Evolutionary conservation across 2,797 vertebrate species (phyloP).

Genomic region (Hemitrygon akajei): DNA sequence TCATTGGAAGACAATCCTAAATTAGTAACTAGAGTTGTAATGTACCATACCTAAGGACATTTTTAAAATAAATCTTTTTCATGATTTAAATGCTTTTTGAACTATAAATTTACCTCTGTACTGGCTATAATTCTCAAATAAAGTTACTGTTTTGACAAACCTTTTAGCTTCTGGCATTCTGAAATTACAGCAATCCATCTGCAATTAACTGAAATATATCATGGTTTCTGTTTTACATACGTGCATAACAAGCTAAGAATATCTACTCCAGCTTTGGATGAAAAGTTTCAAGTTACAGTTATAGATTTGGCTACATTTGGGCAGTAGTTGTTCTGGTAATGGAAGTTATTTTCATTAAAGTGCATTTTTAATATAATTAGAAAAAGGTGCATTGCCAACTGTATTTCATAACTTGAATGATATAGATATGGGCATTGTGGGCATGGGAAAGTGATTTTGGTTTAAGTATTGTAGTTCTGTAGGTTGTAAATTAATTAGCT

Average conservation of each 20-base stretch:
- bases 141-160: conserved; percentile 32
- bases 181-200: background rate
- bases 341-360: background rate
- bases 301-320: background rate
- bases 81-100: conserved; percentile 21
- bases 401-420: background rate
- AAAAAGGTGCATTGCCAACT: background rate
- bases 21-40: conserved; percentile 17
- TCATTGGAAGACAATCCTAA: conserved; percentile 36
- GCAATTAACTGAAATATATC: background rate
- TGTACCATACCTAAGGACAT: conserved; percentile 1
- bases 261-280: background rate
- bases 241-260: background rate
- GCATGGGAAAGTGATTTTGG: background rate
- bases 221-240: background rate
- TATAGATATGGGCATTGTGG: background rate
- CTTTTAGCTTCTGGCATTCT: background rate
- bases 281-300: background rate
- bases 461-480: background rate
- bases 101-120: conserved; percentile 36
- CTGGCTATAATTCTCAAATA: conserved; percentile 32
- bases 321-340: background rate
- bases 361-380: background rate
- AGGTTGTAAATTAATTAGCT: background rate
- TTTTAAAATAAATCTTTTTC: conserved; percentile 8